phyloP scores from a whole-genome alignment of 1,140 invertebrate species.

The Panagrolaimus sp. region DNA sequence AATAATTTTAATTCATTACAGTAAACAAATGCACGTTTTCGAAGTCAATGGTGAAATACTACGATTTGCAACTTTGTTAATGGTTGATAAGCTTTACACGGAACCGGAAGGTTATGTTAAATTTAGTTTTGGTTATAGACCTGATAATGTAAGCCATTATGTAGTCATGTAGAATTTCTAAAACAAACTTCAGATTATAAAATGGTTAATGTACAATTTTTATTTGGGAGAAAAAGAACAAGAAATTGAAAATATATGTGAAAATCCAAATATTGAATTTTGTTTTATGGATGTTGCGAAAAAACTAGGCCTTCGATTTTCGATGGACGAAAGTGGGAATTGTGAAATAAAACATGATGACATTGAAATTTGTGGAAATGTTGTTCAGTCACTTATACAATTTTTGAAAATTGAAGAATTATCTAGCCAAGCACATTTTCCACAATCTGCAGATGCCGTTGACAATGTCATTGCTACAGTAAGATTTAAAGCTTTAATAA shows the following conservation, averaged over 20 bases:
- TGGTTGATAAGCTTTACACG: not conserved
- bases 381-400: slow-evolving; percentile 28
- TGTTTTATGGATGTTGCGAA: not conserved
- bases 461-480: slow-evolving; percentile 20
- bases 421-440: slow-evolving; percentile 22
- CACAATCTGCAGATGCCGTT: slow-evolving; percentile 4
- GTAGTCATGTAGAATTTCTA: too few species aligned
- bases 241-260: slow-evolving; percentile 6
- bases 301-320: not conserved
- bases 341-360: slow-evolving; percentile 33
- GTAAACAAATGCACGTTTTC: slow-evolving; percentile 41
- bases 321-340: not conserved
- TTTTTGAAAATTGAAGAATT: slow-evolving; percentile 32
- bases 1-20: slow-evolving; percentile 22
- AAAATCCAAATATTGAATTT: not conserved
- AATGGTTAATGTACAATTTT: slow-evolving; percentile 20
- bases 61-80: slow-evolving; percentile 34
- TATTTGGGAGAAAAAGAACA: slow-evolving; percentile 26
- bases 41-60: slow-evolving; percentile 42
- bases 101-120: slow-evolving; percentile 29
- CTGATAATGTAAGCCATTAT: slow-evolving; percentile 21
- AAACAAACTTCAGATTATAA: not conserved
- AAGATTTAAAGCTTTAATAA: not conserved
- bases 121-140: slow-evolving; percentile 31
- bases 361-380: slow-evolving; percentile 33